Base-by-base conservation (phyloP, 2,113 vertebrate species). In the Amazona vittata region DNA sequence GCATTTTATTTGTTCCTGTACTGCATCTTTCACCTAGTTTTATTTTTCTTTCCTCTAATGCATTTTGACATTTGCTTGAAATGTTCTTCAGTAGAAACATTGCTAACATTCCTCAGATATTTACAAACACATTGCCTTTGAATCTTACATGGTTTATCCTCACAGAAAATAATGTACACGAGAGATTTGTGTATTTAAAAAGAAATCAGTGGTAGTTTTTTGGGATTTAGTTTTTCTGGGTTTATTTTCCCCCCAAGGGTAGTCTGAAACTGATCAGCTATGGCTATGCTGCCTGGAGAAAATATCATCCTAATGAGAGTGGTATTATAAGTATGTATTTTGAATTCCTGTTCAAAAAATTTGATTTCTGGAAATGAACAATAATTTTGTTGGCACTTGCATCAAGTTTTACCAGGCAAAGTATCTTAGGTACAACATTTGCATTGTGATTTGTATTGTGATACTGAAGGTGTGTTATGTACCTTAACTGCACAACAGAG, bases 11-110 rank as follows among this genome's bases (percentile, higher is more conserved):
- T 89, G 33, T 80, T 96, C 22, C 5, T 55, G 11, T 80, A 17
- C 17, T 50, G 6, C 25, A n/a, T 68, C 25, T 90, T 83, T 83
- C 57, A 49, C 43, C 47, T 86, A 7, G 5, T n/a, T 83, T 28
- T 3, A 22, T 41, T 83, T 83, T 77, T 77, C 29, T 80, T 90
- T 57, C 11, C 10, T 75, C 43, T 53, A 47, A 73, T 43, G 22
- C 18, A 47, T 76, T 83, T 95, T 92, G 35, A 35, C 63, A 52
- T 73, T 85, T 89, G 15, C 25, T 86, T 76, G 35, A 80, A 86
- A 86, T 53, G 3, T 63, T 84, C 55, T 92, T 76, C 64, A 69
- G 5, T 18, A 41, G 53, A 70, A 86, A 59, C 4, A 9, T 41
- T 70, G 69, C 28, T 67, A 49, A 20, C 25, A 12, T 89, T 94